A percentile compares a stretch with the other conserved stretches of the same genome.
These are phyloP conservation scores for Capricornis sumatraensis DNA, from an alignment of 2,113 vertebrate species.

Conservation along the genomic window DNA sequence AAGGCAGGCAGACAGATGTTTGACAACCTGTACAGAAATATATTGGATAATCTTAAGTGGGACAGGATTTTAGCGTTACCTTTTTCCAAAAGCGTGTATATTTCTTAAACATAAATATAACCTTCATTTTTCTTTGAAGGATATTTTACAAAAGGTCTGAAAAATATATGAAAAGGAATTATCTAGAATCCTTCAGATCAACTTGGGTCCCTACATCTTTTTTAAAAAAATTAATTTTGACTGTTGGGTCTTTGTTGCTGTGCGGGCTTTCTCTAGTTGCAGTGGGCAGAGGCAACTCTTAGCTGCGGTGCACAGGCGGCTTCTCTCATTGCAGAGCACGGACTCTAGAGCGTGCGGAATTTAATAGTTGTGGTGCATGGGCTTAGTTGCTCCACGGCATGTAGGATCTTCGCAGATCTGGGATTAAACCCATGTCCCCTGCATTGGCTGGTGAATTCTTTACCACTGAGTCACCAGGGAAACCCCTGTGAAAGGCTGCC, in stretches of 20 bases:
- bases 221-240: not conserved
- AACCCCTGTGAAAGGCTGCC: not conserved
- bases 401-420: not conserved
- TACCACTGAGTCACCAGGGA: not conserved
- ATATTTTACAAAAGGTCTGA: not conserved
- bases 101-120: not conserved
- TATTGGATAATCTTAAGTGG: not conserved
- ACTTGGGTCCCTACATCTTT: not conserved
- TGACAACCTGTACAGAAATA: not conserved
- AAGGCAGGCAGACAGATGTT: not conserved
- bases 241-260: not conserved
- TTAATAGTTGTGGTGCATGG: not conserved
- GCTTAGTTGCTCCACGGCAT: not conserved
- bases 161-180: not conserved
- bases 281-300: not conserved
- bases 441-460: not conserved
- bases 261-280: not conserved
- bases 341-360: not conserved
- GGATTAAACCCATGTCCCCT: not conserved
- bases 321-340: not conserved
- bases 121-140: not conserved
- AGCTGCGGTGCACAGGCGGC: not conserved
- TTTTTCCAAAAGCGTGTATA: not conserved
- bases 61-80: not conserved
- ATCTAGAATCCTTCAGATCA: not conserved